phyloP scores from a whole-genome alignment of 2,797 vertebrate species.

The Hydrolagus colliei region DNA sequence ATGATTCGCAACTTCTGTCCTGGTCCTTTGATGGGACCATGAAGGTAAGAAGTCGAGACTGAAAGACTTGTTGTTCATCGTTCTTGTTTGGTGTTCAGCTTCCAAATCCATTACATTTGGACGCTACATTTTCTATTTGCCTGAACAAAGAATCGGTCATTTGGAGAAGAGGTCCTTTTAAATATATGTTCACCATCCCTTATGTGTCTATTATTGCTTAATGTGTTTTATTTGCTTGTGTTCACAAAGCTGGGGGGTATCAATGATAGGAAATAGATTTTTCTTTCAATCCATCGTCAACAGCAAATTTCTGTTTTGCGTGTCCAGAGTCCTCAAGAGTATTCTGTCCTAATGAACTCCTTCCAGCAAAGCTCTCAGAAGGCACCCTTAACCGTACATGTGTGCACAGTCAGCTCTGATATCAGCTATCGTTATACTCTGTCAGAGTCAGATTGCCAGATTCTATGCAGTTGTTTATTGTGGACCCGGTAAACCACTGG shows the following conservation, averaged over 20 bases:
- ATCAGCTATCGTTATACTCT: not conserved
- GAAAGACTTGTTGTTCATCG: not conserved
- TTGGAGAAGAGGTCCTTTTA: not conserved
- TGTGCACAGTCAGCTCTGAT: no score
- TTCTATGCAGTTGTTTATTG: not conserved
- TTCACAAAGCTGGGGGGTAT: not conserved
- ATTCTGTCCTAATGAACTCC: no score
- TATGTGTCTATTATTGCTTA: not conserved
- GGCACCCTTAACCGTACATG: no score
- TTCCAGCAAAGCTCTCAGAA: no score
- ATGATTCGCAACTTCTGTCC: constrained; percentile 63
- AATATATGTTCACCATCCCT: not conserved
- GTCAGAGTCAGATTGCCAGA: not conserved
- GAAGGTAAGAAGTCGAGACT: constrained; percentile 64
- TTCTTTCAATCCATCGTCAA: not conserved
- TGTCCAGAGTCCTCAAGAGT: not conserved
- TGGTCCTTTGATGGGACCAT: constrained; percentile 90
- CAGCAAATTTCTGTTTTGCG: not conserved
- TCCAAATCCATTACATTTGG: not conserved
- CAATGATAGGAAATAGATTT: not conserved
- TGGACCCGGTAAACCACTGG: not conserved
- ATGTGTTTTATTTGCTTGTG: not conserved
- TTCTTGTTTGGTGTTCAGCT: not conserved
- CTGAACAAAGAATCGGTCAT: not conserved
- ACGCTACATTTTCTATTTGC: not conserved